Conservation (phyloP, 2,888 invertebrate species). For the Nomada flava region DNA sequence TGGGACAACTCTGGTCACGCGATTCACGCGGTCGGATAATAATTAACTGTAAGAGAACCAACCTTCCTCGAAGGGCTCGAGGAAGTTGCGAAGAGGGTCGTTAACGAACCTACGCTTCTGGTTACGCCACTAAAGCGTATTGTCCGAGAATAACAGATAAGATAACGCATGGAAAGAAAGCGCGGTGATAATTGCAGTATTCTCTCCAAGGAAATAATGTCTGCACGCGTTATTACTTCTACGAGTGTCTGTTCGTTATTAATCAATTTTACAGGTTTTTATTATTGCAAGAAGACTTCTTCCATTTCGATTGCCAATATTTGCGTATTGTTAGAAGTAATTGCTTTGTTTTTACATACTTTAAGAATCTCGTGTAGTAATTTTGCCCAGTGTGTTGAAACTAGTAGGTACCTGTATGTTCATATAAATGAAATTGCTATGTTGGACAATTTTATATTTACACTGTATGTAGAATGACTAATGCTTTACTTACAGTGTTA, state of each 20-base stretch:
- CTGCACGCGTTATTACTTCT: not conserved
- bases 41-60: constrained; percentile 65
- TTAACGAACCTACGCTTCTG: constrained; percentile 53
- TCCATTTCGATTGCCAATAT: not conserved
- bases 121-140: constrained; percentile 24
- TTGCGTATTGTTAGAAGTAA: not conserved
- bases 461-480: too few species aligned
- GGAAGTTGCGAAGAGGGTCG: constrained; percentile 50
- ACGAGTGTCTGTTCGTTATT: too few species aligned
- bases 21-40: constrained; percentile 75
- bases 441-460: too few species aligned
- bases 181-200: constrained; percentile 7
- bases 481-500: too few species aligned
- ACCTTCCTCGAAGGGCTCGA: constrained; percentile 53
- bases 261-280: not conserved
- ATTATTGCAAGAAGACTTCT: not conserved
- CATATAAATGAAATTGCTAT: too few species aligned
- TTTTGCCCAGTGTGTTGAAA: too few species aligned
- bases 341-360: too few species aligned
- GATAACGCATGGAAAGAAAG: not conserved
- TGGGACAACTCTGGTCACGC: constrained; percentile 75
- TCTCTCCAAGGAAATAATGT: not conserved
- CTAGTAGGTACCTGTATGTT: too few species aligned
- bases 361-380: not conserved
- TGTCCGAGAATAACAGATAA: constrained; percentile 4